Conservation (phyloP, 2,888 invertebrate genomes). For the Temnothorax unifasciatus region DNA sequence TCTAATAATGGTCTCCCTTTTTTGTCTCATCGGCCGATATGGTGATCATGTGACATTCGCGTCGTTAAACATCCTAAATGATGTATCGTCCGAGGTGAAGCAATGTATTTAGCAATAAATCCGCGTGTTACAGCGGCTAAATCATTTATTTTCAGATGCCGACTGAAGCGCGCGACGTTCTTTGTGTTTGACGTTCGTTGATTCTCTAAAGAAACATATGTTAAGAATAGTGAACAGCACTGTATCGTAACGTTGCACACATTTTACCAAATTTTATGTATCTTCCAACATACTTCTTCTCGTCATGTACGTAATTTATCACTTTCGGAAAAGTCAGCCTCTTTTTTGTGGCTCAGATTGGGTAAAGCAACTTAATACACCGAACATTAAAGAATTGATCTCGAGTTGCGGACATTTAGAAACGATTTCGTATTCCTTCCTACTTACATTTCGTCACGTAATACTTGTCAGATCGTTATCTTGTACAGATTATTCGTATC, state of each 20-base stretch:
- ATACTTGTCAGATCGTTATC: conserved; percentile 12
- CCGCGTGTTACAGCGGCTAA: conserved; percentile 2
- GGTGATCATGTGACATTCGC: conserved; percentile 1
- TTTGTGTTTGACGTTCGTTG: background rate
- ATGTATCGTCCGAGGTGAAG: conserved; percentile 25
- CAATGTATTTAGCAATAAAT: conserved; percentile 30
- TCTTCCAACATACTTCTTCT: background rate
- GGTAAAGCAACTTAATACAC: conserved; percentile 65
- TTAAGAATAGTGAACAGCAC: background rate
- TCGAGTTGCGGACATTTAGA: conserved; percentile 59
- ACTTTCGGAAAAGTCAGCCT: conserved; percentile 50
- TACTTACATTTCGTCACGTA: conserved; percentile 14
- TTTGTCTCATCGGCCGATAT: background rate
- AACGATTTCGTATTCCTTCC: conserved; percentile 37
- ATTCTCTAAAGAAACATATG: background rate
- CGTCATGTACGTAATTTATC: background rate
- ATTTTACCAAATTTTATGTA: background rate
- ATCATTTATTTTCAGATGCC: conserved; percentile 5
- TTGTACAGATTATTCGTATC: conserved; percentile 7
- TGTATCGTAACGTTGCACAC: background rate
- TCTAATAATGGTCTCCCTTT: conserved; percentile 30
- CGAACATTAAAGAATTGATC: conserved; percentile 68
- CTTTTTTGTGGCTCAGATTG: conserved; percentile 39
- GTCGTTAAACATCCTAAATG: conserved; percentile 2
- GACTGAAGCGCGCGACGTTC: conserved; percentile 11